Conservation (phyloP, 1,140 invertebrate species). For the Frieseomelitta varia region DNA sequence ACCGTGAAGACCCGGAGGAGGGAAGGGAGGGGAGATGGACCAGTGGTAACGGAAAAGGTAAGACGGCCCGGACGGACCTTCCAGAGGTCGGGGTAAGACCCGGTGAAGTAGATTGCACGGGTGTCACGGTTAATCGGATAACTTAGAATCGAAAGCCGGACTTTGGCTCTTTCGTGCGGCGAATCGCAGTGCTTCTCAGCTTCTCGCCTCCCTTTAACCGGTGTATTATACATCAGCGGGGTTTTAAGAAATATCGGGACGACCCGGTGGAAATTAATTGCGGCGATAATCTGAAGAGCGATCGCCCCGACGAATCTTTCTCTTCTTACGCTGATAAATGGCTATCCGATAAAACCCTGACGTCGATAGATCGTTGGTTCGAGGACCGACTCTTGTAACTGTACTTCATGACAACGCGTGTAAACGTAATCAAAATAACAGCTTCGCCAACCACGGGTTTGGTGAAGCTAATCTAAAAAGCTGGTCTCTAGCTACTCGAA, state of each 20-base stretch:
- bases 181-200: conserved; percentile 32
- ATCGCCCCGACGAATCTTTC: conserved; percentile 27
- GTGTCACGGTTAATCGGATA: conserved; percentile 76
- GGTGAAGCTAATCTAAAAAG: neutral
- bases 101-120: conserved; percentile 71
- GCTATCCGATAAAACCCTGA: conserved; percentile 8
- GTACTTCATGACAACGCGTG: conserved; percentile 1
- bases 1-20: conserved; percentile 12
- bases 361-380: conserved; percentile 25
- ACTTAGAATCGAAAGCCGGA: conserved; percentile 69
- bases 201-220: neutral
- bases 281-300: conserved; percentile 34
- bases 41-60: conserved; percentile 9
- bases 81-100: conserved; percentile 45
- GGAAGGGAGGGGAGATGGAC: too few relatives aligned
- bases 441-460: neutral
- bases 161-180: conserved; percentile 65
- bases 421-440: conserved; percentile 22
- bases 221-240: neutral
- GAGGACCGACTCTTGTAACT: conserved; percentile 6
- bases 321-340: conserved; percentile 14
- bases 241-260: conserved; percentile 11
- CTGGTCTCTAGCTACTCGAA: too few relatives aligned
- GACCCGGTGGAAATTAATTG: conserved; percentile 43
- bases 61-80: conserved; percentile 50